Evolutionary conservation across 1,140 invertebrate species (phyloP), one percentile per base, ranked within the genome.

Genomic region (Drosophila melanica): DNA sequence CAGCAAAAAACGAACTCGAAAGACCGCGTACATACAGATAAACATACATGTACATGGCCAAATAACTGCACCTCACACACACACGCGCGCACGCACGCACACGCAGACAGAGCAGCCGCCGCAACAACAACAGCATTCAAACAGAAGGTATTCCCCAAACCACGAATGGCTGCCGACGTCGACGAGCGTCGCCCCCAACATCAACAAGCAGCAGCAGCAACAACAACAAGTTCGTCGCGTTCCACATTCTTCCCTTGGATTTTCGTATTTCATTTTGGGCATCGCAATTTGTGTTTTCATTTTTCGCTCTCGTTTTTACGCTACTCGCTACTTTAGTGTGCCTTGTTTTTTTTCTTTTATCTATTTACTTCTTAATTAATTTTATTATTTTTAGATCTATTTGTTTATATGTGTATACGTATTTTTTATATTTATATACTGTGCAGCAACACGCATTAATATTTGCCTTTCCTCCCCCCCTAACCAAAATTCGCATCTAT

Each of bases 71-170:
- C 77, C 57, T 44, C 47, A 53, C 50, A 73, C 44, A 64, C 60
- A 39, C 16, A 50, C 4, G 18, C 27, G 16, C 35, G 75, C 51
- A 33, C 27, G 41, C 55, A 27, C 18, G 64, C 53, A 59, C 63
- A 54, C 72, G 37, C 44, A 79, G 35, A 74, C 59, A 54, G 42
- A 37, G 50, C 27, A 53, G 50, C 30, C 45, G 42, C 60, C 66
- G 6, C 48, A 42, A 51, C 58, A 68, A 66, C 55, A 72, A 57
- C 50, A 51, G 58, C 33, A 67, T 11, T 45, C 58, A 65, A 70
- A 66, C 84, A 76, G 84, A 79, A 87, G 84, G 84, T 87, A 87
- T 87, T 87, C 84, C 84, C 84, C 82, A 87, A 86, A 86, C 82
- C 67, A 79, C 73, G 70, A 79, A 73, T 68, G 65, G 62, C 57